phyloP scores from a whole-genome alignment of 2,888 invertebrate genomes.

The Harpalus rubripes region DNA sequence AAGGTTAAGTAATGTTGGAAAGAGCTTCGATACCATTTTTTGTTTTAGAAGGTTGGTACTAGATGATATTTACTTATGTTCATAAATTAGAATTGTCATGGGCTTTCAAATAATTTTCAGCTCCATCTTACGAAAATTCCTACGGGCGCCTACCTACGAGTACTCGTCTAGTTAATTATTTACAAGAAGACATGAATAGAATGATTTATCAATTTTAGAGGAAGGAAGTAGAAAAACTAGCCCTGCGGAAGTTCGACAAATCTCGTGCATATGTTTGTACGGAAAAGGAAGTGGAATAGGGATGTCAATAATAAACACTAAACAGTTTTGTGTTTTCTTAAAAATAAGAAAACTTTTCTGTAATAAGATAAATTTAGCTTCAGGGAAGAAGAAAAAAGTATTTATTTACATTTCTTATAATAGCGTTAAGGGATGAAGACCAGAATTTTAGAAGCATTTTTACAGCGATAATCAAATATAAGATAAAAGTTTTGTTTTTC shows the following conservation, averaged over 20 bases:
- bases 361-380: constrained; percentile 4
- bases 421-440: background rate
- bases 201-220: background rate
- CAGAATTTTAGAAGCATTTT: background rate
- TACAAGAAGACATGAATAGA: background rate
- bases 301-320: constrained; percentile 2
- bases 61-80: too few species aligned
- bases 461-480: too few species aligned
- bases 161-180: too few species aligned
- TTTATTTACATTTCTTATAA: background rate
- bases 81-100: too few species aligned
- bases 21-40: too few species aligned
- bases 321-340: background rate
- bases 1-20: too few species aligned
- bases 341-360: background rate
- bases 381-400: background rate
- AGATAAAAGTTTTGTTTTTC: too few species aligned
- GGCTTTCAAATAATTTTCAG: too few species aligned
- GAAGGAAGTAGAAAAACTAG: background rate
- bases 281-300: constrained; percentile 14
- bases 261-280: constrained; percentile 7
- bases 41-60: too few species aligned
- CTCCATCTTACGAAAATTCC: too few species aligned
- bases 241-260: constrained; percentile 18
- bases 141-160: too few species aligned